These are phyloP conservation scores for Tonatia bakeri DNA, from an alignment of 2,113 vertebrate genomes.

Conservation along the genomic window DNA sequence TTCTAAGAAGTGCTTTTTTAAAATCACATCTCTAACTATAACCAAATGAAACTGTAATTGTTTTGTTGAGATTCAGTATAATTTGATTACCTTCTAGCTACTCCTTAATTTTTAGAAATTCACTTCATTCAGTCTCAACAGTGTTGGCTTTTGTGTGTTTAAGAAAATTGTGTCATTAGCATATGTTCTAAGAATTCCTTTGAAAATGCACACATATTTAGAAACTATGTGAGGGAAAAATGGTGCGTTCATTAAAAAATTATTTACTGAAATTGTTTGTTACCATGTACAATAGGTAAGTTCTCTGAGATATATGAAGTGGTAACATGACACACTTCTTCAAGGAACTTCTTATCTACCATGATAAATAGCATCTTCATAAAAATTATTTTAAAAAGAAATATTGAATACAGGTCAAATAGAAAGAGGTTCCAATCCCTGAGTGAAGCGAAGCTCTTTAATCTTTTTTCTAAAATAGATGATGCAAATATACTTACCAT, in stretches of 20 bases:
- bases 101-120: constrained; percentile 56
- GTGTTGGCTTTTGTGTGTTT: constrained; percentile 22
- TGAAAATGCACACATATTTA: not conserved
- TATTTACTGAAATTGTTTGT: not conserved
- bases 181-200: not conserved
- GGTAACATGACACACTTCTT: not conserved
- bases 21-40: constrained; percentile 46
- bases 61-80: constrained; percentile 56
- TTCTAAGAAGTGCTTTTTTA: constrained; percentile 38
- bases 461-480: not conserved
- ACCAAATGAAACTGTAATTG: constrained; percentile 58
- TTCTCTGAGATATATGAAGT: not conserved
- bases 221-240: not conserved
- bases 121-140: constrained; percentile 45
- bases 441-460: not conserved
- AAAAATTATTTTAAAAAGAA: not conserved
- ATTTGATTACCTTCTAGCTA: constrained; percentile 53
- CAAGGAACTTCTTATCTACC: not conserved
- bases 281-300: not conserved
- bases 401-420: not conserved
- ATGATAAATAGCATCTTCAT: not conserved
- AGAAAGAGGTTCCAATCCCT: not conserved
- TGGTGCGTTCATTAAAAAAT: not conserved
- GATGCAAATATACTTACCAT: not conserved
- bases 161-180: not conserved